Percentiles rank a stretch among this genome's conserved stretches.
Conservation (phyloP, 2,888 invertebrate species). For the Pogonocherus hispidulus region DNA sequence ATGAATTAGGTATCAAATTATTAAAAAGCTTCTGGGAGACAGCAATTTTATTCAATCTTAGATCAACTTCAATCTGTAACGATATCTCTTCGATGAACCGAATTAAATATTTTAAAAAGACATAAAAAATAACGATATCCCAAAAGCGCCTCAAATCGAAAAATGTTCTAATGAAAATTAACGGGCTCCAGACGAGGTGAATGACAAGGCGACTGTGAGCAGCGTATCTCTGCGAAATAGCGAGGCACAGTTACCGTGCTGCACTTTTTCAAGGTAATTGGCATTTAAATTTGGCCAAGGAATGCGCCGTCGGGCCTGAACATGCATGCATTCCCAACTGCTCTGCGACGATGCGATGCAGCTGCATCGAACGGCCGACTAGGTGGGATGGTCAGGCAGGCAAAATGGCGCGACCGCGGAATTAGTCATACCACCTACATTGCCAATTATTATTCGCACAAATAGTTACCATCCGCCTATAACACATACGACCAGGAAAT, state of each 20-base stretch:
- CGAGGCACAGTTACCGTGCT: conserved; percentile 32
- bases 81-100: too few species aligned
- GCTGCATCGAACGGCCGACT: conserved; percentile 21
- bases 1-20: too few species aligned
- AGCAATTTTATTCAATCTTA: too few species aligned
- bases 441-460: background rate
- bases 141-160: background rate
- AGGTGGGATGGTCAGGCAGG: background rate
- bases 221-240: conserved; percentile 17
- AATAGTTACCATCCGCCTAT: too few species aligned
- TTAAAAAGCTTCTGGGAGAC: too few species aligned
- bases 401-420: conserved; percentile 13
- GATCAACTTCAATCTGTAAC: too few species aligned
- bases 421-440: conserved; percentile 6
- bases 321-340: conserved; percentile 8
- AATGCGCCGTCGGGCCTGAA: conserved; percentile 6
- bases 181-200: background rate
- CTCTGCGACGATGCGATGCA: background rate
- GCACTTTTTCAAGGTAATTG: conserved; percentile 50
- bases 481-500: too few species aligned
- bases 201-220: background rate
- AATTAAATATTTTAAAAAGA: too few species aligned
- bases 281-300: conserved; percentile 47
- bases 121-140: too few species aligned
- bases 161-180: background rate